A percentile compares a stretch with the other conserved stretches of the same genome.
Conservation (phyloP, 2,113 vertebrate genomes). For the Phoxinus phoxinus region DNA sequence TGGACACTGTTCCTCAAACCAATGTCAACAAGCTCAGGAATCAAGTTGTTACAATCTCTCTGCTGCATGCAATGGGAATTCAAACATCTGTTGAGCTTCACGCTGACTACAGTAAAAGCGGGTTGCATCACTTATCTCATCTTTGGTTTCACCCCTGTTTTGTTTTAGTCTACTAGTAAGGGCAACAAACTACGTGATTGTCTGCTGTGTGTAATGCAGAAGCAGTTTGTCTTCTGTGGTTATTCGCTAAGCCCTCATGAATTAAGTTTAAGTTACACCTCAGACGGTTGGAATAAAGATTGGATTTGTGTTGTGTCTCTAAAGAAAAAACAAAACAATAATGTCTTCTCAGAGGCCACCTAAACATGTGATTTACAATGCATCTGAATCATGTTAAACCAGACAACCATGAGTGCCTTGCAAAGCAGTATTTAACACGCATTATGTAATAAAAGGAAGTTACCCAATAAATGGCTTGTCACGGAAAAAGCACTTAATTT, state of each 20-base stretch:
- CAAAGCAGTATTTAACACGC: neutral
- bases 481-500: constrained; percentile 15
- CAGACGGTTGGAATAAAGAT: constrained; percentile 4
- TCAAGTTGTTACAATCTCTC: neutral
- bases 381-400: constrained; percentile 21
- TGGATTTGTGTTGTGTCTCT: neutral
- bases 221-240: neutral
- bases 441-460: constrained; percentile 15
- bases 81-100: constrained; percentile 2
- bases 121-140: constrained; percentile 4
- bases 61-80: neutral
- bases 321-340: neutral
- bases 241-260: neutral
- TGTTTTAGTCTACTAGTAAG: constrained; percentile 52
- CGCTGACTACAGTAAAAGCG: neutral
- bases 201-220: constrained; percentile 13
- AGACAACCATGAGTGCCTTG: neutral
- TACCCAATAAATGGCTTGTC: constrained; percentile 2
- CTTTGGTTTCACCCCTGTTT: constrained; percentile 15
- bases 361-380: neutral
- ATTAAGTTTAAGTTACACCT: constrained; percentile 14
- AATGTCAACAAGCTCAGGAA: constrained; percentile 2
- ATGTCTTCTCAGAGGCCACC: neutral
- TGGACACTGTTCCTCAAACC: neutral
- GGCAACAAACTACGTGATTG: constrained; percentile 34